These are phyloP conservation scores for Vanacampus margaritifer DNA, from an alignment of 2,113 vertebrate genomes.

Conservation along the genomic window DNA sequence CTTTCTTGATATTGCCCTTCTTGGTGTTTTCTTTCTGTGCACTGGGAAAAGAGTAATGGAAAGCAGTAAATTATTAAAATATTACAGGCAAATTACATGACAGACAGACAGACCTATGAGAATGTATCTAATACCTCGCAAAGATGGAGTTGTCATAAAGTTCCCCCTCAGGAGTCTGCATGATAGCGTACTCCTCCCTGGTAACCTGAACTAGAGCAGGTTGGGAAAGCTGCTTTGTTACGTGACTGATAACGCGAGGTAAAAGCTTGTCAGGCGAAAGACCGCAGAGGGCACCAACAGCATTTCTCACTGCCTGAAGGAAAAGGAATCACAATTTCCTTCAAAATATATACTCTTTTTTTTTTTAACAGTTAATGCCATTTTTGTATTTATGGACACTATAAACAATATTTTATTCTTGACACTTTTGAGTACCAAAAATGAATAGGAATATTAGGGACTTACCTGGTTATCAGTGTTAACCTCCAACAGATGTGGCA, in stretches of 20 bases:
- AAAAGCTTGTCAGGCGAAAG: slow-evolving; percentile 86
- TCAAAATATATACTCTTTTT: background rate
- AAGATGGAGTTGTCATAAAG: slow-evolving; percentile 93
- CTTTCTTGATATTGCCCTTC: slow-evolving; percentile 93
- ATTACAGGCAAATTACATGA: background rate
- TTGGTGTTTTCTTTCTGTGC: slow-evolving; percentile 91
- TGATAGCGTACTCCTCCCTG: slow-evolving; percentile 87
- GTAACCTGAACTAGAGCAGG: slow-evolving; percentile 83
- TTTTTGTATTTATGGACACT: background rate
- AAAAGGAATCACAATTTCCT: background rate
- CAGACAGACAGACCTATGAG: background rate
- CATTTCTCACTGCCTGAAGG: slow-evolving; percentile 78
- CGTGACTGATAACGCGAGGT: slow-evolving; percentile 80
- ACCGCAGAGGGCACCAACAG: slow-evolving; percentile 80
- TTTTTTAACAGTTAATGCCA: background rate
- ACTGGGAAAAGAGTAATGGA: slow-evolving; percentile 55
- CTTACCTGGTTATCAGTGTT: slow-evolving; percentile 78
- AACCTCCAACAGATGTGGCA: slow-evolving; percentile 78
- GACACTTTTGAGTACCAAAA: too few relatives aligned
- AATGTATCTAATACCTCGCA: slow-evolving; percentile 76
- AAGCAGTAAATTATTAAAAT: background rate
- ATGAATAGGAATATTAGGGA: background rate
- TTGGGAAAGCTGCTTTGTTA: slow-evolving; percentile 77
- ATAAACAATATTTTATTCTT: background rate
- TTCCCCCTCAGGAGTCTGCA: slow-evolving; percentile 86